phyloP scores from a whole-genome alignment of 1,140 invertebrate genomes.

The Bombus picipes region DNA sequence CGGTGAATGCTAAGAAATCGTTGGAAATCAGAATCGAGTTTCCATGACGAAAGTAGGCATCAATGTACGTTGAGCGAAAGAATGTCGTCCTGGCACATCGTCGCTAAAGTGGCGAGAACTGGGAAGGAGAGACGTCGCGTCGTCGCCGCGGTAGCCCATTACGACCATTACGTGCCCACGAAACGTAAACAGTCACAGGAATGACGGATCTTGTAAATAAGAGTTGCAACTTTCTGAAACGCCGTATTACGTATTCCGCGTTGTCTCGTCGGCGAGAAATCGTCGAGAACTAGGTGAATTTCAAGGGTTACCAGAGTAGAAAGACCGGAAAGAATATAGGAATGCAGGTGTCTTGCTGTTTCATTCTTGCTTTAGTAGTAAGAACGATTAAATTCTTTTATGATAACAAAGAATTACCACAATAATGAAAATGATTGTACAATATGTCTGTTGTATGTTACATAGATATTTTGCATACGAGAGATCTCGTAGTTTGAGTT shows the following conservation, averaged over 20 bases:
- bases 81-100: conserved; percentile 47
- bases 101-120: background rate
- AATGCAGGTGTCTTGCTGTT: background rate
- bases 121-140: conserved; percentile 11
- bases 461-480: too few relatives aligned
- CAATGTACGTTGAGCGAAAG: conserved; percentile 38
- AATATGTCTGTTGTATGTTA: too few relatives aligned
- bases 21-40: conserved; percentile 40
- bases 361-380: background rate
- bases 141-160: conserved; percentile 1
- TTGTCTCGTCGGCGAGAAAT: background rate
- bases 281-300: background rate
- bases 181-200: conserved; percentile 33
- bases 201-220: conserved; percentile 37
- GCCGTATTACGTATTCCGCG: conserved; percentile 1
- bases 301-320: background rate
- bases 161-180: conserved; percentile 38
- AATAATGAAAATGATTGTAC: background rate
- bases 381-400: background rate
- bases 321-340: background rate
- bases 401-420: background rate
- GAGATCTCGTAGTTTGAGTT: too few relatives aligned
- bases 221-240: background rate
- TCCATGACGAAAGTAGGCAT: conserved; percentile 54
- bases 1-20: conserved; percentile 51